Percentiles rank a stretch among this genome's conserved stretches.
Evolutionary conservation across 2,113 vertebrate species (phyloP).

Genomic region (Balaeniceps rex): DNA sequence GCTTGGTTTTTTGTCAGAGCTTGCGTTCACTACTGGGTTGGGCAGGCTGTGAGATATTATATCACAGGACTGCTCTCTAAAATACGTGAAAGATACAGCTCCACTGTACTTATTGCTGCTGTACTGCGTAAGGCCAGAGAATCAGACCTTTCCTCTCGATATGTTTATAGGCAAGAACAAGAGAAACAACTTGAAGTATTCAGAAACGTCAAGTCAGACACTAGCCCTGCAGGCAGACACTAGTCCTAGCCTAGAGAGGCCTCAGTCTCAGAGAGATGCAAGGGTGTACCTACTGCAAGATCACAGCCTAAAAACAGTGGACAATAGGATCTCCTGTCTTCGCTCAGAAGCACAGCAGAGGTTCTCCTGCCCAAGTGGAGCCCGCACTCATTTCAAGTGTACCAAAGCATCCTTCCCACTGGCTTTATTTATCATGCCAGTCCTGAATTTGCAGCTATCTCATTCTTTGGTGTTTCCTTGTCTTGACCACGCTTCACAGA

Average conservation of each 20-base stretch:
- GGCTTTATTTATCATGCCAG: neutral
- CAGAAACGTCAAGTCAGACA: neutral
- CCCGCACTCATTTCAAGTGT: neutral
- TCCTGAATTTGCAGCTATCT: neutral
- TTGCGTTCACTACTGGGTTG: neutral
- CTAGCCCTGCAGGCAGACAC: neutral
- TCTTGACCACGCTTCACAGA: neutral
- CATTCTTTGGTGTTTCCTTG: neutral
- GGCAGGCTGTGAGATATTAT: neutral
- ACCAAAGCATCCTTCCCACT: neutral
- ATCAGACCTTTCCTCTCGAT: neutral
- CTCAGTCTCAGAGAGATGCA: neutral
- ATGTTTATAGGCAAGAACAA: neutral
- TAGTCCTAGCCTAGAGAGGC: neutral
- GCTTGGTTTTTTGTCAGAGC: neutral
- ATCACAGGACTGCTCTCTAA: neutral
- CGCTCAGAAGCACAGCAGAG: neutral
- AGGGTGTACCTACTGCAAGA: neutral
- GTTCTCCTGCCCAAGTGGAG: neutral
- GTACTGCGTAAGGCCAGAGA: neutral
- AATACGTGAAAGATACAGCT: neutral
- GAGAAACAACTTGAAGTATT: neutral
- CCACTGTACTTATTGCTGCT: neutral
- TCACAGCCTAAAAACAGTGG: neutral
- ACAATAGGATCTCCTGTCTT: neutral